Percentiles rank a stretch among this genome's conserved stretches.
These are phyloP conservation scores for Drosophila sproati DNA, from an alignment of 1,140 invertebrate genomes.

Conservation along the genomic window DNA sequence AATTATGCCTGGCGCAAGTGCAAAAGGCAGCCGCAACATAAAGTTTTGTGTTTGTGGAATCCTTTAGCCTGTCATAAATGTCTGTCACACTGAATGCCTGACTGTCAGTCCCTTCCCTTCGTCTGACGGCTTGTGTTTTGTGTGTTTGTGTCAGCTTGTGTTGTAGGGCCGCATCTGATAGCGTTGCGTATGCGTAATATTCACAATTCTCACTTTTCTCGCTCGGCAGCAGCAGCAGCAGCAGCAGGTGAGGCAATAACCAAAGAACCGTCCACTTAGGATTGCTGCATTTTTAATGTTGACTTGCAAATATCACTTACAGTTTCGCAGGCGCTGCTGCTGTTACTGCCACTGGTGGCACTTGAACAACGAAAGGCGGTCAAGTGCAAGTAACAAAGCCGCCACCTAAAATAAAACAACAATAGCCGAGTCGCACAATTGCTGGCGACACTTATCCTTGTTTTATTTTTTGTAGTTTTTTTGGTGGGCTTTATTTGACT, in stretches of 20 bases:
- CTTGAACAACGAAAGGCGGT: constrained; percentile 20
- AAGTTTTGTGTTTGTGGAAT: constrained; percentile 21
- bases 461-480: background rate
- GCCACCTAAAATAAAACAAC: constrained; percentile 6
- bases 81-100: constrained; percentile 20
- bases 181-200: constrained; percentile 40
- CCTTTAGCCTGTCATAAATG: constrained; percentile 47
- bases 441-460: constrained; percentile 18
- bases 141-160: constrained; percentile 10
- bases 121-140: background rate
- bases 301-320: constrained; percentile 24
- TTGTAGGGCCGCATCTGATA: constrained; percentile 24
- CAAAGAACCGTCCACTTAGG: constrained; percentile 54
- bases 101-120: constrained; percentile 1
- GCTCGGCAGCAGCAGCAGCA: constrained; percentile 7
- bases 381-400: constrained; percentile 2
- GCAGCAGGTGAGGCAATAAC: constrained; percentile 33
- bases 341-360: constrained; percentile 22
- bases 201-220: constrained; percentile 8
- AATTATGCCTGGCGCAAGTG: constrained; percentile 76
- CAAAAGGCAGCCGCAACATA: constrained; percentile 53
- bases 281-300: constrained; percentile 65
- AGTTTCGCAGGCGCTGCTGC: constrained; percentile 15
- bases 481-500: background rate
- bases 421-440: constrained; percentile 8